phyloP scores from a whole-genome alignment of 2,797 vertebrate genomes.

The Sandelia bainsii region DNA sequence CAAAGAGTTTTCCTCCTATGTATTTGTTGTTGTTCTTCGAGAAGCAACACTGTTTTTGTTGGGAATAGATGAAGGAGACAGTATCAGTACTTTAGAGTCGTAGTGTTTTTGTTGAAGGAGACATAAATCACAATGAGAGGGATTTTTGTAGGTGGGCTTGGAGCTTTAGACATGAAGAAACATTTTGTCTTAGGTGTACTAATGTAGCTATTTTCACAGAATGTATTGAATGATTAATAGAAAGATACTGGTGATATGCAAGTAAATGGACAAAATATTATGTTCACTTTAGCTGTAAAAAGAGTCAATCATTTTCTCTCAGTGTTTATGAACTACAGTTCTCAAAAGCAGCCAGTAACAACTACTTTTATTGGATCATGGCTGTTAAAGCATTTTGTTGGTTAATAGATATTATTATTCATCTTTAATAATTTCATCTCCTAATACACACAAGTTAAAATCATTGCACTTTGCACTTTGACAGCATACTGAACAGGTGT shows the following conservation, averaged over 20 bases:
- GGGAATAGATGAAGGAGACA: conserved; percentile 14
- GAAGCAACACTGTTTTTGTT: conserved; percentile 5
- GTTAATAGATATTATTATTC: conserved; percentile 1
- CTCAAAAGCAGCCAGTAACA: not conserved
- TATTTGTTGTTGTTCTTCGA: conserved; percentile 41
- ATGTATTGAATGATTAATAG: not conserved
- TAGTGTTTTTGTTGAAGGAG: not conserved
- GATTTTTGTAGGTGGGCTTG: no score
- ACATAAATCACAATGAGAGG: not conserved
- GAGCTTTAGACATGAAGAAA: not conserved
- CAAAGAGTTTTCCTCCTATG: conserved; percentile 21
- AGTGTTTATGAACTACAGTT: not conserved
- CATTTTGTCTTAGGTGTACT: not conserved
- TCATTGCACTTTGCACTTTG: not conserved
- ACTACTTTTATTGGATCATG: not conserved
- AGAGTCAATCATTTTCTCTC: not conserved
- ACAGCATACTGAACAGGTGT: conserved; percentile 19
- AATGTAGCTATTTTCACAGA: not conserved
- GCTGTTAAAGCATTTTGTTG: not conserved
- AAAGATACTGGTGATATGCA: not conserved
- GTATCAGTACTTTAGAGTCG: not conserved
- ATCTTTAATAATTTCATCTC: conserved; percentile 5
- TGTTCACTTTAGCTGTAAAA: not conserved
- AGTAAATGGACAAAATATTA: not conserved
- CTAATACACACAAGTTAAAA: not conserved